phyloP scores from a whole-genome alignment of 2,797 vertebrate species.

The Helarctos malayanus region DNA sequence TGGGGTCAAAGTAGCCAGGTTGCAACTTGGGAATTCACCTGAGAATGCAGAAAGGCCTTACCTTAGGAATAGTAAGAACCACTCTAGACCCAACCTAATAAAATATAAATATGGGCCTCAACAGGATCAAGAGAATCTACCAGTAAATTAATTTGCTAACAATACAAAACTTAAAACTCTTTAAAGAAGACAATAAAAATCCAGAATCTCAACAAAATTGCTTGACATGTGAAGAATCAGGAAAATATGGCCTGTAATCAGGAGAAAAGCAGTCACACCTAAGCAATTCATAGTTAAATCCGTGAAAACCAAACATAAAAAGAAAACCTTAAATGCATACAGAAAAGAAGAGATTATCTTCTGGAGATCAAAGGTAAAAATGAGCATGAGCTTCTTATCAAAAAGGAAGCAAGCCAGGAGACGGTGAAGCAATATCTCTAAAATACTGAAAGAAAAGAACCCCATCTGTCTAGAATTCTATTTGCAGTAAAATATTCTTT shows the following conservation, averaged over 20 bases:
- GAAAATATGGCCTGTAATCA: background rate
- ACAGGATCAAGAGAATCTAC: background rate
- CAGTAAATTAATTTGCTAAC: background rate
- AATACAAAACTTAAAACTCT: background rate
- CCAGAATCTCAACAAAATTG: background rate
- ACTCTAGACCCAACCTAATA: background rate
- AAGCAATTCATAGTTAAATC: background rate
- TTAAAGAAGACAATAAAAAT: background rate
- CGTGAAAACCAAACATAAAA: background rate
- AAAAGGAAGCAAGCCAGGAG: background rate
- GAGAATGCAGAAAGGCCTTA: background rate
- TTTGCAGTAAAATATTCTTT: background rate
- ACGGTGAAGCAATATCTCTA: background rate
- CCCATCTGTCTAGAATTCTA: background rate
- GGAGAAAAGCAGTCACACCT: background rate
- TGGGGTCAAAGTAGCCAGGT: background rate
- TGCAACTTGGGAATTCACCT: background rate
- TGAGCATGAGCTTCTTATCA: background rate
- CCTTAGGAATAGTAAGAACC: background rate
- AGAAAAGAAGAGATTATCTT: background rate
- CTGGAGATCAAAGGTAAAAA: background rate
- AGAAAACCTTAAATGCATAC: background rate
- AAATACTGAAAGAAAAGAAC: background rate
- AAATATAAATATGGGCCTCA: background rate
- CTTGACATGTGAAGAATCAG: background rate